Percentiles rank a stretch among this genome's conserved stretches.
These are phyloP conservation scores for Rhinolophus ferrumequinum DNA, from an alignment of 2,113 vertebrate species.

Conservation along the genomic window DNA sequence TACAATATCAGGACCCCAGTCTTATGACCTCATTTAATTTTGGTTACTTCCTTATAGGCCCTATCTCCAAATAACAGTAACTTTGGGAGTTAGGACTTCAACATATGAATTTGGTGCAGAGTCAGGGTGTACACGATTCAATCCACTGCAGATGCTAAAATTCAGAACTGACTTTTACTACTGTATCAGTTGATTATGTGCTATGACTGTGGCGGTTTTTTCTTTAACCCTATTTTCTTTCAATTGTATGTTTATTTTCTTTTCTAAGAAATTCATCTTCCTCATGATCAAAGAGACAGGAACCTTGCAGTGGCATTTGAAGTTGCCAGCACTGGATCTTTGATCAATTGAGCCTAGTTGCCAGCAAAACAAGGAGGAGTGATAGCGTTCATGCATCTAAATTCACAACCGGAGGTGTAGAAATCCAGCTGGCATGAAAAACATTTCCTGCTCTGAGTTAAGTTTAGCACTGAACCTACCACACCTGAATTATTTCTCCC, in stretches of 20 bases:
- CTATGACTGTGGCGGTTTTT: neutral
- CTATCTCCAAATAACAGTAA: neutral
- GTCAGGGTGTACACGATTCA: neutral
- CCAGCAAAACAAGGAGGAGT: conserved; percentile 51
- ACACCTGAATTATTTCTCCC: neutral
- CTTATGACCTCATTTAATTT: neutral
- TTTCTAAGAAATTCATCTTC: conserved; percentile 35
- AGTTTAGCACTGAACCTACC: conserved; percentile 59
- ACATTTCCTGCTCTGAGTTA: conserved; percentile 71
- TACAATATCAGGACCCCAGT: too few relatives aligned
- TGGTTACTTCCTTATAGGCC: neutral
- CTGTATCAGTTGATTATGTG: neutral
- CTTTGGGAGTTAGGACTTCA: neutral
- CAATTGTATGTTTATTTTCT: conserved; percentile 38
- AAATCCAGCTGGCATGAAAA: conserved; percentile 74
- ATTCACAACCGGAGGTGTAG: conserved; percentile 70
- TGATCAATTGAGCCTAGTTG: conserved; percentile 63
- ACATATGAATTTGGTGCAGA: neutral
- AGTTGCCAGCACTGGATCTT: conserved; percentile 32
- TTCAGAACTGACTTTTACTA: neutral
- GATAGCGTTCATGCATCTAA: conserved; percentile 45
- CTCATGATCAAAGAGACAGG: neutral
- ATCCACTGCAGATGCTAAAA: neutral
- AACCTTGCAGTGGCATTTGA: conserved; percentile 50
- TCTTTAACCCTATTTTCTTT: neutral